Conservation (phyloP, 2,797 vertebrate genomes). For the Myripristis murdjan region DNA sequence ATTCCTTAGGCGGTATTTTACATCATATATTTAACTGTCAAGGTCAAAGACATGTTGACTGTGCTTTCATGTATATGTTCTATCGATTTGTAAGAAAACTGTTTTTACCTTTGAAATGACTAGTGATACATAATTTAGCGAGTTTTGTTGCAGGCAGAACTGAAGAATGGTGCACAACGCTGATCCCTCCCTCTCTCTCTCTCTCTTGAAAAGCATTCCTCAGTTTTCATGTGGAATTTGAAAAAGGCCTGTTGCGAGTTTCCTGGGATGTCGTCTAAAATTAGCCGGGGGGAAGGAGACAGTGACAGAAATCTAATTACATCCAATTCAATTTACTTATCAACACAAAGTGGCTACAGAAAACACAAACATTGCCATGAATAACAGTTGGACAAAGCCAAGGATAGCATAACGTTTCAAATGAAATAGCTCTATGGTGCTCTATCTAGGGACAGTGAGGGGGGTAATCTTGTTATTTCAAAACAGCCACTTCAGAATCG, state of each 20-base stretch:
- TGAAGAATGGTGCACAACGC: background rate
- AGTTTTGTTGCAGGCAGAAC: background rate
- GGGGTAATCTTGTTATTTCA: constrained; percentile 26
- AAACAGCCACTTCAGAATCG: constrained; percentile 12
- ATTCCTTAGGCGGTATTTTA: background rate
- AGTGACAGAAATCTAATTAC: constrained; percentile 57
- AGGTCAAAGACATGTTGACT: background rate
- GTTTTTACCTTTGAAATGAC: background rate
- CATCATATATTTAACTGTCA: background rate
- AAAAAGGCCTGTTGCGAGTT: constrained; percentile 6
- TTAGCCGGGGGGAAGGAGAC: constrained; percentile 27
- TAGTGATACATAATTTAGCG: background rate
- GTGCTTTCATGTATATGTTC: background rate
- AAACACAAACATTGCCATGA: constrained; percentile 21
- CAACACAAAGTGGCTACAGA: constrained; percentile 33
- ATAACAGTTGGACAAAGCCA: constrained; percentile 2
- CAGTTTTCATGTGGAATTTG: constrained; percentile 6
- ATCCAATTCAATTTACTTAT: constrained; percentile 51
- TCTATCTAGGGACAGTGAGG: constrained; percentile 2
- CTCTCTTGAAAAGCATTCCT: background rate
- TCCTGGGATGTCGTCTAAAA: constrained; percentile 29
- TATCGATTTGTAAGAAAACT: background rate
- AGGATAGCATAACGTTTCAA: constrained; percentile 5
- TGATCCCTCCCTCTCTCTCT: background rate
- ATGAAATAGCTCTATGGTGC: constrained; percentile 26